Base-by-base conservation (phyloP, 1,140 invertebrate genomes). In the Cheumatopsyche charites region DNA sequence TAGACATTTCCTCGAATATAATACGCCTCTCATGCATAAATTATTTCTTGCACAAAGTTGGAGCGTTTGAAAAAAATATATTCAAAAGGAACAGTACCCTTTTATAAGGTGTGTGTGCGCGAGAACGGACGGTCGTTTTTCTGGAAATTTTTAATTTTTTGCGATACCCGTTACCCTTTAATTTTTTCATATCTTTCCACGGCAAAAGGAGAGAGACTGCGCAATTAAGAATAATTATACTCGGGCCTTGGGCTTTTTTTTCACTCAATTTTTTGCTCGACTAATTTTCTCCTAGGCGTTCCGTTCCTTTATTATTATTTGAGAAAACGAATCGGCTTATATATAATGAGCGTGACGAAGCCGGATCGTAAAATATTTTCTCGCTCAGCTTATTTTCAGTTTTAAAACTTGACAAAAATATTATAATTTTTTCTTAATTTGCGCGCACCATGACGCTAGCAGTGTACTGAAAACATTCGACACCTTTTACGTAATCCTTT, bases 201-300 rank as follows among this genome's bases (percentile, higher is more conserved):
- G 55, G 55, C 55, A 26, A 11, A 58, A 25, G 21, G 23, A 19
- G n/a, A n/a, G 25, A 12, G 55, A 26, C 55, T 25, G 55, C 29
- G 19, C 41, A 63, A 63, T 66, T 66, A 66, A 66, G 63, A 66
- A 66, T 47, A 66, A 66, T 66, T 66, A 47, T 42, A 21, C 23
- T 47, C 23, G 26, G 13, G 62, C 26, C 23, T 25, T 45, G 43
- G 42, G 21, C 29, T 9, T 9, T n/a, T n/a, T n/a, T n/a, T n/a
- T 36, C 21, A 42, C 43, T 47, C 36, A n/a, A 45, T 66, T 66
- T 66, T 66, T 66, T 66, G 63, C 63, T 26, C 23, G 4, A 66
- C 63, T 47, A 66, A 66, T 66, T 66, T 47, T 47, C 36, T 66
- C 63, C 43, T 66, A 47, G 41, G 63, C 63, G 62, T 47, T 23